A percentile compares a stretch with the other conserved stretches of the same genome.
phyloP scores from a whole-genome alignment of 37 sponge, comb jelly and placozoan species.

The Lycopodina hypogea region DNA sequence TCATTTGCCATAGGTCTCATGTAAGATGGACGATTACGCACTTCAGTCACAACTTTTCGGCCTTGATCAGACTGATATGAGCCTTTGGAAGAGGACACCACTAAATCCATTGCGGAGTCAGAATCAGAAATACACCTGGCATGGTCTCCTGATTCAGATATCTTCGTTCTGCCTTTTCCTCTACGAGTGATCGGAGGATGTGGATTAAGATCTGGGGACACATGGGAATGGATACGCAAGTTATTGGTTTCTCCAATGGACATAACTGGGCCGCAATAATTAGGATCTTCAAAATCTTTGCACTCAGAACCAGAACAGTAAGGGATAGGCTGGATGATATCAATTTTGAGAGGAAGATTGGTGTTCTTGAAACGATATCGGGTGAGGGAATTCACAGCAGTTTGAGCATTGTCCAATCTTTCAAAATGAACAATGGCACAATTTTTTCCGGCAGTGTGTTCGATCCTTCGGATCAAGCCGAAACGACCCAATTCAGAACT shows the following conservation, averaged over 20 bases:
- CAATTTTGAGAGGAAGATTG: constrained; percentile 46
- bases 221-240: constrained; percentile 11
- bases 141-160: background rate
- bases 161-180: background rate
- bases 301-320: constrained; percentile 5
- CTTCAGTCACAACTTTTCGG: constrained; percentile 11
- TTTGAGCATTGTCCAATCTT: constrained; percentile 65
- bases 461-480: constrained; percentile 77
- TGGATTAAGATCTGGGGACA: constrained; percentile 7
- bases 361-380: constrained; percentile 45
- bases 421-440: constrained; percentile 77
- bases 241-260: background rate
- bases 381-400: constrained; percentile 50
- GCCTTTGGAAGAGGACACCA: background rate
- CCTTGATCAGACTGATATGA: background rate
- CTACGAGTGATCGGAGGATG: background rate
- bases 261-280: background rate
- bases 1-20: background rate
- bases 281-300: constrained; percentile 29
- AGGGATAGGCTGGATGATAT: constrained; percentile 21
- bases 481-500: constrained; percentile 83
- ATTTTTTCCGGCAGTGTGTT: constrained; percentile 69
- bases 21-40: background rate
- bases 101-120: background rate
- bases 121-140: background rate